Base-by-base conservation (phyloP, 2,113 vertebrate genomes). In the Centropristis striata region DNA sequence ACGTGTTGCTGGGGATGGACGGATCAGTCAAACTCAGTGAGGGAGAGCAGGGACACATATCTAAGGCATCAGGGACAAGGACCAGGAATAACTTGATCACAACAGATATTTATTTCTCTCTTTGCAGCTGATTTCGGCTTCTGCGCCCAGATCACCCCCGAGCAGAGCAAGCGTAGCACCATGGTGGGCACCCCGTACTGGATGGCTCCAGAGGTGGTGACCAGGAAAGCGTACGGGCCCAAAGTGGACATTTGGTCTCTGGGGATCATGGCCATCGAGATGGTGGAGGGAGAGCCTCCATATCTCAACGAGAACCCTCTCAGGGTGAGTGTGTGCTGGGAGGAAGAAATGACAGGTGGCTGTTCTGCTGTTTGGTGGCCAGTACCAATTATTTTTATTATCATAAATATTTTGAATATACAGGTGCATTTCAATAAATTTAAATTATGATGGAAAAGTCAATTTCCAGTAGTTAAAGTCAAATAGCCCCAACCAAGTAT, bases 191-290 rank as follows among this genome's bases (percentile, higher is more conserved):
- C 98, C 0, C 98, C 98, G 0, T 99, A 99, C 89, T 99, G 98
- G 98, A 99, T 99, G 98, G 98, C 98, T 60, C 98, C 98, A 0
- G 98, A 99, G 86, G 98, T 99, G 87, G 98, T 99, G 39, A 99
- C 98, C 32, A 94, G 98, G 59, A 99, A 99, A 91, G 98, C 98
- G 0, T 99, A 99, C 0, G 98, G 98, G 71, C 98, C 98, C n/a
- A 99, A 99, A 89, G 98, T 99, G 81, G 98, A 99, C 80, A 99
- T 99, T 87, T 99, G 98, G 98, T 99, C 98, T 66, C 91, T 99
- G 88, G 98, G 98, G 72, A 99, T 99, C 86, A 98, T 99, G 98
- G 98, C 98, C 21, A 99, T 99, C 59, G 98, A 99, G 90, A 99
- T 99, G 98, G 97, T 99, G 67, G 98, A 99, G 93, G 98, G 98